Conservation (phyloP, 2,797 vertebrate genomes). For the Australoheros facetus region DNA sequence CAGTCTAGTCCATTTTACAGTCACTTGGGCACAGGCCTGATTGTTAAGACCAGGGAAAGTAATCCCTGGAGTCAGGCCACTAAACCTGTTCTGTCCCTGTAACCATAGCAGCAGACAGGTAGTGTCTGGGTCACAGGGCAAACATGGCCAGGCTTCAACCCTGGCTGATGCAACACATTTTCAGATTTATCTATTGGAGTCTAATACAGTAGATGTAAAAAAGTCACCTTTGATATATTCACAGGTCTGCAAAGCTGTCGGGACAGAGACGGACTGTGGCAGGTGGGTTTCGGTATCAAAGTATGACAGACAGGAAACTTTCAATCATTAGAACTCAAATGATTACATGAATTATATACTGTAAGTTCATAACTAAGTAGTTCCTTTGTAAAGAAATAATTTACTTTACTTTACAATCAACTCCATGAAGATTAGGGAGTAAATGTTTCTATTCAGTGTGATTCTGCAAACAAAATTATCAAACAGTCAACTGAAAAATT, state of each 20-base stretch:
- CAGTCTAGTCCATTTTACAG: conserved; percentile 73
- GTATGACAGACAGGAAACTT: neutral
- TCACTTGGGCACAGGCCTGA: conserved; percentile 68
- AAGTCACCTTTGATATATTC: neutral
- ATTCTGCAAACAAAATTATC: neutral
- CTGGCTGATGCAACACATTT: conserved; percentile 12
- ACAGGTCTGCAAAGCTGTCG: neutral
- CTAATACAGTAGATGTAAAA: neutral
- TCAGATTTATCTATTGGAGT: neutral
- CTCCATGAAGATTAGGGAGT: neutral
- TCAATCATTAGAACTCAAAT: neutral
- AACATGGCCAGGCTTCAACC: conserved; percentile 66
- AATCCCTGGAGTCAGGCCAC: conserved; percentile 77
- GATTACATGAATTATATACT: neutral
- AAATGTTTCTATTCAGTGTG: neutral
- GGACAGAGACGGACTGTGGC: too few species aligned
- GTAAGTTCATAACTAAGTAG: neutral
- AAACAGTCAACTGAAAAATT: neutral
- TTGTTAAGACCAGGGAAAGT: conserved; percentile 73
- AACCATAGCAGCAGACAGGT: conserved; percentile 86
- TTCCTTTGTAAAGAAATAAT: neutral
- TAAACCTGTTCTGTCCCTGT: conserved; percentile 77
- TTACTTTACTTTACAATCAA: neutral
- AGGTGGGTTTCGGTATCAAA: neutral
- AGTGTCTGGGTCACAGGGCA: conserved; percentile 85